These are phyloP conservation scores for Nesidiocoris tenuis DNA, from an alignment of 2,888 invertebrate genomes.

Conservation along the genomic window DNA sequence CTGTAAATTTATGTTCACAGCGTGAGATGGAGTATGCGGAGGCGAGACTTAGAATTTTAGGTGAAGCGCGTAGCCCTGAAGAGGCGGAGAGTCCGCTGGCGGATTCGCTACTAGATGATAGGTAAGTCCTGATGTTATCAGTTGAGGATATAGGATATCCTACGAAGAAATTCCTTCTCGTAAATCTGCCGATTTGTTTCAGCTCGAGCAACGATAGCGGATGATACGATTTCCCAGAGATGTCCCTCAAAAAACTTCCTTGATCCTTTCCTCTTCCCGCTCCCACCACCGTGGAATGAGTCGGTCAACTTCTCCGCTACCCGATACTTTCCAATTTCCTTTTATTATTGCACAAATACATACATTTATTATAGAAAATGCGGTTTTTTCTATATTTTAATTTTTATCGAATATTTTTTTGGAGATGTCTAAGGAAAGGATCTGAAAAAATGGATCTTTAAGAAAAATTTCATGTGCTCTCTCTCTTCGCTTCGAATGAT, in stretches of 20 bases:
- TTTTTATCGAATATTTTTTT: too few species aligned
- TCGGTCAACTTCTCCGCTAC: neutral
- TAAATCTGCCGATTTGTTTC: too few species aligned
- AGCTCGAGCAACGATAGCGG: conserved; percentile 25
- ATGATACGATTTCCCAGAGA: neutral
- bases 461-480: too few species aligned
- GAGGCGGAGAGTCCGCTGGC: conserved; percentile 53
- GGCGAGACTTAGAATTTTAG: conserved; percentile 84
- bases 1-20: conserved; percentile 55
- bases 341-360: neutral
- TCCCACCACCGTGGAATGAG: neutral
- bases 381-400: too few species aligned
- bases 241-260: conserved; percentile 19
- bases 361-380: neutral
- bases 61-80: conserved; percentile 79
- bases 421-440: too few species aligned
- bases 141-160: too few species aligned
- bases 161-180: too few species aligned
- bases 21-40: conserved; percentile 92
- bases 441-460: too few species aligned
- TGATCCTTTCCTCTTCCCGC: neutral
- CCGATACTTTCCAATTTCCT: neutral
- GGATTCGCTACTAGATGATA: conserved; percentile 57
- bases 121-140: conserved; percentile 57
- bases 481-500: too few species aligned